These are phyloP conservation scores for Nanger granti DNA, from an alignment of 2,113 vertebrate species.

Conservation along the genomic window DNA sequence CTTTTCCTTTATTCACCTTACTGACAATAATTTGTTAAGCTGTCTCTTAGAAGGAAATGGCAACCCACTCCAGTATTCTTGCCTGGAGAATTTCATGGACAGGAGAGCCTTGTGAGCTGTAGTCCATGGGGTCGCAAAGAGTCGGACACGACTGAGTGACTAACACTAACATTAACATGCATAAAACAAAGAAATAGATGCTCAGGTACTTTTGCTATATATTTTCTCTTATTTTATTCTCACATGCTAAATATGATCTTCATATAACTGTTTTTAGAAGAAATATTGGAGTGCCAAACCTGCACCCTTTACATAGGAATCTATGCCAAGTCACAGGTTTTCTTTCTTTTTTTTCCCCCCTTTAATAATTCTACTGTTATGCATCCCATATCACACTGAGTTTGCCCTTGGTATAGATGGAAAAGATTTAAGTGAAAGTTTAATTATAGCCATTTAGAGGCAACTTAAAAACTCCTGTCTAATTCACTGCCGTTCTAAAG, in stretches of 20 bases:
- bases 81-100: not conserved
- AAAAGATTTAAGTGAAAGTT: constrained; percentile 71
- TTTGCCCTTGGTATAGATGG: constrained; percentile 73
- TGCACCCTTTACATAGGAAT: constrained; percentile 59
- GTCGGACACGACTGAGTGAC: fast-evolving
- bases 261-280: constrained; percentile 58
- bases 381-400: constrained; percentile 57
- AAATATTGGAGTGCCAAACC: constrained; percentile 57
- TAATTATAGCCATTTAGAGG: constrained; percentile 81
- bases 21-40: not conserved
- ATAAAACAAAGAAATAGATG: not conserved
- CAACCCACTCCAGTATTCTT: not conserved
- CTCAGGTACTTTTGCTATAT: not conserved
- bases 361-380: constrained; percentile 67
- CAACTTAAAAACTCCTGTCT: constrained; percentile 77
- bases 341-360: not conserved
- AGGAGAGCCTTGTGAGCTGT: not conserved
- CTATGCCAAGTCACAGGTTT: constrained; percentile 67
- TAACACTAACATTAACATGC: not conserved
- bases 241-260: constrained; percentile 31
- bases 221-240: not conserved
- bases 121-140: not conserved
- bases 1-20: not conserved
- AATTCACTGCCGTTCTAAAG: constrained; percentile 79
- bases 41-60: not conserved